Evolutionary conservation across 1,140 invertebrate genomes (phyloP), one percentile per base, ranked within the genome.

Genomic region (Andricus grossulariae): DNA sequence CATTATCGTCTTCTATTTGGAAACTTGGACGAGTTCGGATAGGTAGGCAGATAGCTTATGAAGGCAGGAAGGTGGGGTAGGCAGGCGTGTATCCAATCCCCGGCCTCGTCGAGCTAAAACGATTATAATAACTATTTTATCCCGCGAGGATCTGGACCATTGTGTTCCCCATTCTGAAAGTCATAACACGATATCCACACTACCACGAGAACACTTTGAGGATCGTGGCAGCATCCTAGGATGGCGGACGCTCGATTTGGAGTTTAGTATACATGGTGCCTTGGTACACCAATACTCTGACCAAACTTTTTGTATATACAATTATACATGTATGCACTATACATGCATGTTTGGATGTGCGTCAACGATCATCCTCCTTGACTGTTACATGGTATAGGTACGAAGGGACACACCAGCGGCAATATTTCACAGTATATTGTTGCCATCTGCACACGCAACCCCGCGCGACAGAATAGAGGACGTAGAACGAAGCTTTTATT

Each of bases 91-190:
- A 82, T 83, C 81, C 82, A 82, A 83, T 82, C 78, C 76, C 73
- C 50, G 73, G 71, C 76, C 80, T 76, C 76, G 83, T 71, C 83
- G 79, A 75, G 81, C 85, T 86, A 88, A 90, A 90, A 90, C 89
- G 89, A 90, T 91, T 91, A 91, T 91, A 91, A 91, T 91, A 91
- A 91, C 90, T 91, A 91, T 91, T 91, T 91, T 91, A 91, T 91
- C 90, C 87, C 85, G 86, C 87, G 84, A 83, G 84, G 89, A 91
- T 91, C 90, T 91, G 90, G 87, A 82, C 90, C 89, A 91, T 91
- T 91, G 90, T 91, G 86, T 85, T 91, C 84, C 85, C 90, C 88
- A 90, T 91, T 91, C 88, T 90, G 86, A 91, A 91, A 91, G 90
- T 91, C 90, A 91, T 91, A 91, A 91, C 90, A 91, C 88, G 87